Evolutionary conservation across 2,888 invertebrate species (phyloP).

Genomic region (Synergus japonicus): DNA sequence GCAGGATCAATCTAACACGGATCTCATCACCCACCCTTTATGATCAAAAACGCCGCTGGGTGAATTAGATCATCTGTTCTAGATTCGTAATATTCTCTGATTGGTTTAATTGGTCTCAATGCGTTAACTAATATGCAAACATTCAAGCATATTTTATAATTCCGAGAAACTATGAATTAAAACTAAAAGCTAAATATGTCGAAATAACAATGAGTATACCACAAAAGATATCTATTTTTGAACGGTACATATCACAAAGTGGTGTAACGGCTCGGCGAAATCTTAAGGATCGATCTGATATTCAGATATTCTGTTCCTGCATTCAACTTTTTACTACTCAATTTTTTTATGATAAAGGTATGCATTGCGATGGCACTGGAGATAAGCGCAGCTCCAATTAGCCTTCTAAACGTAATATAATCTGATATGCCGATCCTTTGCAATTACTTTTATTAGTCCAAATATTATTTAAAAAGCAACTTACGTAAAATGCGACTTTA

Average conservation of each 20-base stretch:
- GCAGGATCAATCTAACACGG: slow-evolving; percentile 21
- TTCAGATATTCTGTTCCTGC: slow-evolving; percentile 17
- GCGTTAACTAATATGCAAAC: slow-evolving; percentile 56
- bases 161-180: neutral
- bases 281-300: slow-evolving; percentile 33
- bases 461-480: too few relatives aligned
- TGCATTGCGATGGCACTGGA: slow-evolving; percentile 23
- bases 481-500: too few relatives aligned
- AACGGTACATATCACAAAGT: slow-evolving; percentile 4
- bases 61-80: slow-evolving; percentile 69
- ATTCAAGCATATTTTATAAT: neutral
- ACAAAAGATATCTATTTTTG: slow-evolving; percentile 1
- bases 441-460: neutral
- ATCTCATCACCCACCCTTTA: slow-evolving; percentile 40
- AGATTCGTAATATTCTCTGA: slow-evolving; percentile 63
- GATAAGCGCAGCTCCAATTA: slow-evolving; percentile 33
- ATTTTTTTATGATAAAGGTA: slow-evolving; percentile 25
- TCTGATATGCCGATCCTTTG: neutral
- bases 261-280: slow-evolving; percentile 24
- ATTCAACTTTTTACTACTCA: slow-evolving; percentile 26
- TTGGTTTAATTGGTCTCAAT: slow-evolving; percentile 64
- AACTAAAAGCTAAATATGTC: neutral
- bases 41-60: slow-evolving; percentile 56
- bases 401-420: neutral
- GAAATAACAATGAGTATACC: slow-evolving; percentile 1